A percentile compares a stretch with the other conserved stretches of the same genome.
Conservation (phyloP, 2,888 invertebrate genomes). For the Orthosia cruda region DNA sequence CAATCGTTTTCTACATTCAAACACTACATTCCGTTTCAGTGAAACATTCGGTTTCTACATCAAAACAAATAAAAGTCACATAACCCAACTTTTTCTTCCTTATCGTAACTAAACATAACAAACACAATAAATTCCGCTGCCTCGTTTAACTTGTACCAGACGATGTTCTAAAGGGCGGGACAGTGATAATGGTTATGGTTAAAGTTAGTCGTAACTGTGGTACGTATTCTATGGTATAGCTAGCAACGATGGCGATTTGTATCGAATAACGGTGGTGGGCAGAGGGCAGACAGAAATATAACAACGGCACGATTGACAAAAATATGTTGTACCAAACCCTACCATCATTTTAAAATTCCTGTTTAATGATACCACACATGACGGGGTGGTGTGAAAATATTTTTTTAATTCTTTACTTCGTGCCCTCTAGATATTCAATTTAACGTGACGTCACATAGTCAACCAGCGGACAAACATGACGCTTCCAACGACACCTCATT, state of each 20-base stretch:
- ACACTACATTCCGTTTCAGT: not conserved
- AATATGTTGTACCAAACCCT: too few species aligned
- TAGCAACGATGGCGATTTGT: slow-evolving; percentile 76
- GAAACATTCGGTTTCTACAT: not conserved
- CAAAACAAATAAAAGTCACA: not conserved
- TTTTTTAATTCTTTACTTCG: too few species aligned
- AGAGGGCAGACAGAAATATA: slow-evolving; percentile 34
- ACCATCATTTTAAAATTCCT: too few species aligned
- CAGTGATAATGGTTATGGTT: slow-evolving; percentile 90
- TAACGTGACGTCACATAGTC: too few species aligned
- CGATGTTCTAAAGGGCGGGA: slow-evolving; percentile 81
- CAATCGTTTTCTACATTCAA: not conserved
- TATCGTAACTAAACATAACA: not conserved
- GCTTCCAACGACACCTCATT: too few species aligned
- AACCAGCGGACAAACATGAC: too few species aligned
- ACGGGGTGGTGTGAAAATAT: too few species aligned
- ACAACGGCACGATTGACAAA: too few species aligned
- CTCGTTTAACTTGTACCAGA: slow-evolving; percentile 71
- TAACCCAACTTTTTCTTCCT: slow-evolving; percentile 1
- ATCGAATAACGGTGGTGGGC: slow-evolving; percentile 45
- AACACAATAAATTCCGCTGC: slow-evolving; percentile 41
- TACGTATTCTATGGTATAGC: slow-evolving; percentile 75
- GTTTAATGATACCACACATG: too few species aligned
- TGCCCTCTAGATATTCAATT: too few species aligned
- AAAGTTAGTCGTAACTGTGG: slow-evolving; percentile 85